Conservation (phyloP, 2,797 vertebrate species). For the Urocyon cinereoargenteus region DNA sequence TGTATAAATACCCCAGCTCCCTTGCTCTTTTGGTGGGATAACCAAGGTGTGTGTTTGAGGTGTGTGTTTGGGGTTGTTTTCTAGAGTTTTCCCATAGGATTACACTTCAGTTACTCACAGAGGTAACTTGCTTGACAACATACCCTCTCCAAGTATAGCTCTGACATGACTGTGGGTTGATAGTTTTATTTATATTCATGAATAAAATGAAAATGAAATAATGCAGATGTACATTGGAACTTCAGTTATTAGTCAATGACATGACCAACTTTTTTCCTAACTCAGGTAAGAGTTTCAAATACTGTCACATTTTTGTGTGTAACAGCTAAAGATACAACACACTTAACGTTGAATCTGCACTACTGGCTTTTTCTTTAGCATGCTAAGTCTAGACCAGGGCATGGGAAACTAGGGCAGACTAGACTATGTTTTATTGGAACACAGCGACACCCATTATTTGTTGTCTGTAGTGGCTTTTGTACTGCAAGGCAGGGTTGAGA, state of each 20-base stretch:
- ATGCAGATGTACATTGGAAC: not conserved
- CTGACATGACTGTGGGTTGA: not conserved
- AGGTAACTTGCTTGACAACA: not conserved
- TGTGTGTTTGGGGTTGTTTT: not conserved
- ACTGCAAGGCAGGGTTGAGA: not conserved
- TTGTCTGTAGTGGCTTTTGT: not conserved
- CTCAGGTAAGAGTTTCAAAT: not conserved
- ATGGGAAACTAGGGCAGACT: not conserved
- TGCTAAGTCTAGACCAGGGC: not conserved
- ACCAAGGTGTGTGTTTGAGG: no score
- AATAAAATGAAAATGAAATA: slow-evolving; percentile 46
- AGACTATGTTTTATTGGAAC: not conserved
- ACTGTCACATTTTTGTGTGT: not conserved
- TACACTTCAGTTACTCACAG: not conserved
- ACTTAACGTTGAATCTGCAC: not conserved
- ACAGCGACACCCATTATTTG: not conserved
- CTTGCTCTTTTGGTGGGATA: not conserved
- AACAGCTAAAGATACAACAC: not conserved
- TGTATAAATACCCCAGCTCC: not conserved
- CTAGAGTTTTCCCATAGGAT: not conserved
- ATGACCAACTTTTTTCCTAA: not conserved
- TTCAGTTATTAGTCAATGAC: not conserved
- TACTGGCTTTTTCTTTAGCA: not conserved
- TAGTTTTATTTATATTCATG: not conserved
- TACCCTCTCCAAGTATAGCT: not conserved